These are phyloP conservation scores for Fissipunctia ypsillon DNA, from an alignment of 2,888 invertebrate genomes.

Conservation along the genomic window DNA sequence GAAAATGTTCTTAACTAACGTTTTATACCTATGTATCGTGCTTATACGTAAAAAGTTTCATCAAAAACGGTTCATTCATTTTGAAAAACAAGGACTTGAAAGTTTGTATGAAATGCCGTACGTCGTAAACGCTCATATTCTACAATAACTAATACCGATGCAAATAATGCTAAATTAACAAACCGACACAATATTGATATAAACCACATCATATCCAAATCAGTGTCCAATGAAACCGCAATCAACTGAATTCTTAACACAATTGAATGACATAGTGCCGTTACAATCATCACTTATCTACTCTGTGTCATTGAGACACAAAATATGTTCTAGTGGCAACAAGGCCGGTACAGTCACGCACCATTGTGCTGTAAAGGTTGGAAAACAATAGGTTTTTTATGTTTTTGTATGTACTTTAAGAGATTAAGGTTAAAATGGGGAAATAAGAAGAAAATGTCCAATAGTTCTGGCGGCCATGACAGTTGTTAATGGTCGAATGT, in stretches of 20 bases:
- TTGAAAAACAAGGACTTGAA: no score
- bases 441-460: constrained; percentile 28
- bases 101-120: no score
- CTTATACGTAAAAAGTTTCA: no score
- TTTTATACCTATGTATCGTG: no score
- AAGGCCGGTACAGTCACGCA: constrained; percentile 63
- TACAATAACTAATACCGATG: neutral
- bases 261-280: constrained; percentile 44
- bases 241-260: constrained; percentile 43
- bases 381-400: constrained; percentile 49
- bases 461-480: constrained; percentile 33
- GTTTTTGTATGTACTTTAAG: constrained; percentile 28
- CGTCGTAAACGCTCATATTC: no score
- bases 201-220: constrained; percentile 36
- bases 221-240: constrained; percentile 25
- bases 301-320: constrained; percentile 55
- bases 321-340: constrained; percentile 45
- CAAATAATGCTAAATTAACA: neutral
- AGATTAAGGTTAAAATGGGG: constrained; percentile 33
- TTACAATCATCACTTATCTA: constrained; percentile 48
- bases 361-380: constrained; percentile 58
- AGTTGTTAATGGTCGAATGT: constrained; percentile 31
- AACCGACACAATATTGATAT: neutral
- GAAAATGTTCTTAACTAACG: no score
- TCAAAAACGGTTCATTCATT: no score